phyloP scores from a whole-genome alignment of 2,888 invertebrate species.

The Cerceris rybyensis region DNA sequence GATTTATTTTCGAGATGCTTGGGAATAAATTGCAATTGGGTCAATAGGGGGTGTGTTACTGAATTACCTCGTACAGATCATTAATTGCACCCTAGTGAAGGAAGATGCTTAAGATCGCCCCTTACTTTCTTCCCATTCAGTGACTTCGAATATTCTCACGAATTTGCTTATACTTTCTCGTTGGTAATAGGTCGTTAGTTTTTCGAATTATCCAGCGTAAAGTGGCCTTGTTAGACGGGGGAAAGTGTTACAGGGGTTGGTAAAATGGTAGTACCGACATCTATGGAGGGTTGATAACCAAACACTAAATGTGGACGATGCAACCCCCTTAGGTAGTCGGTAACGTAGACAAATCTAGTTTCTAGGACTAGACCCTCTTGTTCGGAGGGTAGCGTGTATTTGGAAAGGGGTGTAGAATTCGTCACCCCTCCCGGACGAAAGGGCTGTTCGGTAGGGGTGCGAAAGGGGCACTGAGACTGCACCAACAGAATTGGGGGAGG shows the following conservation, averaged over 20 bases:
- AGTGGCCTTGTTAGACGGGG: slow-evolving; percentile 46
- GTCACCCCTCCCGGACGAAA: slow-evolving; percentile 19
- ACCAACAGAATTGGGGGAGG: slow-evolving; percentile 54
- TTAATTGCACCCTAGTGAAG: slow-evolving; percentile 32
- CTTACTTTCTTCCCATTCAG: slow-evolving; percentile 16
- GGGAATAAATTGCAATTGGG: slow-evolving; percentile 45
- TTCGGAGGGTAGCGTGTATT: slow-evolving; percentile 13
- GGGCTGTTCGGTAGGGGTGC: slow-evolving; percentile 52
- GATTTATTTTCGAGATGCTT: neutral
- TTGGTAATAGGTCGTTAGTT: no score
- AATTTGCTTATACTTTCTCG: neutral
- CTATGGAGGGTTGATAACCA: slow-evolving; percentile 62
- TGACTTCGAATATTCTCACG: neutral
- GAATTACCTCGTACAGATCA: slow-evolving; percentile 57
- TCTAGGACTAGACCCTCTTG: slow-evolving; percentile 61
- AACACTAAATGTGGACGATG: slow-evolving; percentile 33
- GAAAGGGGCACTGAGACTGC: slow-evolving; percentile 32
- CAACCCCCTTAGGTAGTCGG: slow-evolving; percentile 65
- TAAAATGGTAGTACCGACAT: slow-evolving; percentile 72
- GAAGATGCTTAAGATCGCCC: neutral
- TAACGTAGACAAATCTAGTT: slow-evolving; percentile 71
- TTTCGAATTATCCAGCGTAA: slow-evolving; percentile 51
- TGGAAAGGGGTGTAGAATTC: slow-evolving; percentile 69
- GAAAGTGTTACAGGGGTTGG: slow-evolving; percentile 61
- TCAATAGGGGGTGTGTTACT: slow-evolving; percentile 43